Conservation (phyloP, 2,113 vertebrate species). For the Corythaixoides concolor region DNA sequence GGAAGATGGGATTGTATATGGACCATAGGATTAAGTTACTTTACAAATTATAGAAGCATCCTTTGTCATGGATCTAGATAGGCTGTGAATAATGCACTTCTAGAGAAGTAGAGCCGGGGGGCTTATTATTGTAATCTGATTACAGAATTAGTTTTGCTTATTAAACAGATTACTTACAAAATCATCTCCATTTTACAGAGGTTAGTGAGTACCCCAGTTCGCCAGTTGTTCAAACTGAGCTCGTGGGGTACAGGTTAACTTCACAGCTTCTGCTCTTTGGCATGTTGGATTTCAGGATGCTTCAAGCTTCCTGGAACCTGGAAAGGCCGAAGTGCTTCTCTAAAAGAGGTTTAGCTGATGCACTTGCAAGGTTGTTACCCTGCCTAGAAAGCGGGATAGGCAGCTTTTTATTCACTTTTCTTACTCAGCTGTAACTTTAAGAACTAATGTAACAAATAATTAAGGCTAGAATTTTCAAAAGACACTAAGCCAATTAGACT, state of each 20-base stretch:
- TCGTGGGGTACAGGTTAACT: neutral
- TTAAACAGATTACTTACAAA: neutral
- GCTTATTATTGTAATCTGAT: neutral
- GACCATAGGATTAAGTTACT: neutral
- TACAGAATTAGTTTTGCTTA: neutral
- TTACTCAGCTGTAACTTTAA: slow-evolving; percentile 29
- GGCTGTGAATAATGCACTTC: neutral
- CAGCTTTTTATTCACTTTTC: neutral
- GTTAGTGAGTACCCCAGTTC: neutral
- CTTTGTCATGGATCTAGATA: neutral
- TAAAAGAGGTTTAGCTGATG: neutral
- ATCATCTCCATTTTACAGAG: neutral
- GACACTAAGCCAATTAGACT: slow-evolving; percentile 48
- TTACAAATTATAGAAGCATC: neutral
- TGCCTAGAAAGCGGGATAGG: neutral
- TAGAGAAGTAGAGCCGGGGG: neutral
- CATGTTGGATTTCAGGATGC: neutral
- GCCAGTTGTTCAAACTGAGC: neutral
- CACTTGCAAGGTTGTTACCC: neutral
- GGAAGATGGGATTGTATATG: neutral
- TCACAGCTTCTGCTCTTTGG: neutral
- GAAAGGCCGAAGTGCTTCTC: neutral
- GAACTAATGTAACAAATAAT: slow-evolving; percentile 24
- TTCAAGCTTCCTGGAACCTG: neutral
- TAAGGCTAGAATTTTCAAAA: slow-evolving; percentile 39